Evolutionary conservation across 2,113 vertebrate species (phyloP), one percentile per base, ranked within the genome.

Genomic region (Bujurquina vittata): DNA sequence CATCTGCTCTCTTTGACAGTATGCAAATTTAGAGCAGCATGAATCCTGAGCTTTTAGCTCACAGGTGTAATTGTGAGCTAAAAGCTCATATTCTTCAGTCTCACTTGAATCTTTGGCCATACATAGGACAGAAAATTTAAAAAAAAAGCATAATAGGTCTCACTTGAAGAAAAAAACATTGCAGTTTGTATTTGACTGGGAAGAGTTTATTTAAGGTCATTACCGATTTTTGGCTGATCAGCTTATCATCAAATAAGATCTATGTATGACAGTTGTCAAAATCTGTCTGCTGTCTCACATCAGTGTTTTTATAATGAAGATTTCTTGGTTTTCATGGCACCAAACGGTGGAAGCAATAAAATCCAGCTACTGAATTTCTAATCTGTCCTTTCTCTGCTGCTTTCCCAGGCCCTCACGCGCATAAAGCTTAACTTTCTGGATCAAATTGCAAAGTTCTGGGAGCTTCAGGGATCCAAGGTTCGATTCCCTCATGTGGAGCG

Each of bases 371-470:
- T 85, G 17, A 11, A 18, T 69, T 88, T 4, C 37, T 2, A n/a
- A 9, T 85, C 31, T 56, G 0, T 46, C 17, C 17, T 33, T 20
- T 74, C 40, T 26, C 56, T 46, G 0, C 0, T 2, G 0, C 61
- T 40, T 54, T 8, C 84, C 72, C 84, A 99, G 98, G 98, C 98
- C 74, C 97, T 99, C 94, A 99, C 98, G 81, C 96, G 98, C 90
- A 97, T 99, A 67, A 98, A 97, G 92, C 94, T 99, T 84, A 98
- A 99, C 93, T 99, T 99, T 89, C 91, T 99, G 94, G 98, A 99
- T 96, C 97, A 99, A 88, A 96, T 99, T 59, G 97, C 97, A 91
- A 99, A 99, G 93, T 99, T 99, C 91, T 99, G 98, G 98, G 98
- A 99, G 86, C 96, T 99, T 79, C 98, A 99, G 67, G 98, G 98